These are phyloP conservation scores for Parochlus steinenii DNA, from an alignment of 2,888 invertebrate genomes.

Conservation along the genomic window DNA sequence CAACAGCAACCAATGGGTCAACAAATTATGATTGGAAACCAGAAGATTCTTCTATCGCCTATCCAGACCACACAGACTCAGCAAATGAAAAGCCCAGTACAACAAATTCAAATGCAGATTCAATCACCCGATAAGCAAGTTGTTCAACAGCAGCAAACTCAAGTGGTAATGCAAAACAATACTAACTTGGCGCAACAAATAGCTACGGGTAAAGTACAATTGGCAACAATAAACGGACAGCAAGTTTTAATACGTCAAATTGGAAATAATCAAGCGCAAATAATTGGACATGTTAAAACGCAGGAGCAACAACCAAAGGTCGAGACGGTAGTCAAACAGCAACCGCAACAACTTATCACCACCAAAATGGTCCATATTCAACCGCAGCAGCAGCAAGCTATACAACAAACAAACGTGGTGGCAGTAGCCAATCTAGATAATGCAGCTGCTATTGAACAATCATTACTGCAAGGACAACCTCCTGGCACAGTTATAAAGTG, in stretches of 20 bases:
- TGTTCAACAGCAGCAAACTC: constrained; percentile 20
- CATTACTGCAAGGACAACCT: constrained; percentile 59
- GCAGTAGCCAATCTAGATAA: constrained; percentile 12
- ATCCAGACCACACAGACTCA: not conserved
- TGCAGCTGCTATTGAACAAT: constrained; percentile 39
- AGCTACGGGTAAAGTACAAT: constrained; percentile 64
- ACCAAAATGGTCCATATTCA: constrained; percentile 16
- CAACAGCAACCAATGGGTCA: constrained; percentile 26
- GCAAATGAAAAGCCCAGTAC: constrained; percentile 14
- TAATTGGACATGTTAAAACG: constrained; percentile 53
- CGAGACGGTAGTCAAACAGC: constrained; percentile 13
- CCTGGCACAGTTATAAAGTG: constrained; percentile 76
- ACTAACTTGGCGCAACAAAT: constrained; percentile 54
- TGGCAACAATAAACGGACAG: constrained; percentile 71
- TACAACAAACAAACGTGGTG: not conserved
- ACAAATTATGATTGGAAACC: constrained; percentile 29
- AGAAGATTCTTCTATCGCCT: constrained; percentile 23
- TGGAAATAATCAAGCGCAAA: constrained; percentile 61
- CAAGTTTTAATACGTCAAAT: constrained; percentile 67
- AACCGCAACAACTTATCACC: constrained; percentile 17
- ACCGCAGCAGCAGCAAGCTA: constrained; percentile 13
- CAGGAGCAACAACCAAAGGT: constrained; percentile 17
- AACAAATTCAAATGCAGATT: constrained; percentile 17
- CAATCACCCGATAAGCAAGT: constrained; percentile 22
- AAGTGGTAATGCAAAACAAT: constrained; percentile 58